A percentile compares a stretch with the other conserved stretches of the same genome.
phyloP scores from a whole-genome alignment of 1,140 invertebrate genomes.

The Odontomachus brunneus region DNA sequence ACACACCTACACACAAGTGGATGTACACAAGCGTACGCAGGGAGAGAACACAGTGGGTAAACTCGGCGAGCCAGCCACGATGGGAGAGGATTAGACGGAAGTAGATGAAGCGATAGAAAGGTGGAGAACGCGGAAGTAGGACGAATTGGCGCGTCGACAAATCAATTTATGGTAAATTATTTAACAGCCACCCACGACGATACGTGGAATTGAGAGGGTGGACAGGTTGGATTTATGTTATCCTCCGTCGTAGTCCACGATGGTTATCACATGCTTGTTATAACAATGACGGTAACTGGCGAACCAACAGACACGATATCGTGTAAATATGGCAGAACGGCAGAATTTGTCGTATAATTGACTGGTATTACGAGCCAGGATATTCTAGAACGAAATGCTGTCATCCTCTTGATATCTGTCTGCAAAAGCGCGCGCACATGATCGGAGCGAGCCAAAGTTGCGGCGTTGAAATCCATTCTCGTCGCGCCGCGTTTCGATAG shows the following conservation, averaged over 20 bases:
- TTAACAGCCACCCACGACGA: constrained; percentile 4
- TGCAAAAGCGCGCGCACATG: neutral
- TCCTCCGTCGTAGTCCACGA: constrained; percentile 1
- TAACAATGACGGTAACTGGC: constrained; percentile 7
- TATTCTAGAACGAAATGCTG: too few relatives aligned
- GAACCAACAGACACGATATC: constrained; percentile 31
- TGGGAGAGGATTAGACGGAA: constrained; percentile 44
- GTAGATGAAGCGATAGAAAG: constrained; percentile 48
- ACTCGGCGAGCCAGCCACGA: neutral
- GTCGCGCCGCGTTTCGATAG: constrained; percentile 13
- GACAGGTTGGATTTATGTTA: neutral
- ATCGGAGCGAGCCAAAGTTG: neutral
- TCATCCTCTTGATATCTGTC: too few relatives aligned
- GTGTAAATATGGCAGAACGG: neutral
- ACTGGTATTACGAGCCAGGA: too few relatives aligned
- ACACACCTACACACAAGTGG: neutral
- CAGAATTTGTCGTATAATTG: constrained; percentile 38
- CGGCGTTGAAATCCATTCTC: neutral
- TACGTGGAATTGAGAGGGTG: constrained; percentile 16
- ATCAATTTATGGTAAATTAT: constrained; percentile 58
- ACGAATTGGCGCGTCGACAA: constrained; percentile 12
- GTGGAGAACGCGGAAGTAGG: constrained; percentile 6
- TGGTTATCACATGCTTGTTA: constrained; percentile 40
- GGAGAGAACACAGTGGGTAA: neutral
- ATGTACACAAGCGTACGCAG: constrained; percentile 30